phyloP scores from a whole-genome alignment of 1,140 invertebrate genomes.

The Rhopalosiphum padi region DNA sequence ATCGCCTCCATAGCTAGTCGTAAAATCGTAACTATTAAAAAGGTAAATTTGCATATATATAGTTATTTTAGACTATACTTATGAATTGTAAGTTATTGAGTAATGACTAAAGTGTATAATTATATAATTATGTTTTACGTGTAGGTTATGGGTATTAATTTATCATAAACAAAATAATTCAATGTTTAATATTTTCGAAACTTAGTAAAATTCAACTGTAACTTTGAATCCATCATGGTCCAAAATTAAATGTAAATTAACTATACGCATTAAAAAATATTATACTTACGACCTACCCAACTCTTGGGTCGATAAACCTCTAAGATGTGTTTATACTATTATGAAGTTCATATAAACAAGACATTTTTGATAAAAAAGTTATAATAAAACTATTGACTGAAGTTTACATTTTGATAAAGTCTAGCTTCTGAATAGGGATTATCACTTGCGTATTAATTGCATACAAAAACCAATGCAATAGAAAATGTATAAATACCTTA shows the following conservation, averaged over 20 bases:
- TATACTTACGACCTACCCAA: background rate
- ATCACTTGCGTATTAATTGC: background rate
- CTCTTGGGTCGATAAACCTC: background rate
- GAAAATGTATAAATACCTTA: background rate
- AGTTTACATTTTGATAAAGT: background rate
- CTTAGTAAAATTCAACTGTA: too few species aligned
- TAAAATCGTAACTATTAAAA: background rate
- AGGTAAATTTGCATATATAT: constrained; percentile 6
- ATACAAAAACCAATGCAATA: background rate
- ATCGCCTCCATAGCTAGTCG: background rate
- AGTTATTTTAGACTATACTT: background rate
- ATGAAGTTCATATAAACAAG: background rate
- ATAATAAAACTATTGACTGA: background rate
- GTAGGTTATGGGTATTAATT: background rate
- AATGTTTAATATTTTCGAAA: background rate
- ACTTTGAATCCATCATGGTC: background rate
- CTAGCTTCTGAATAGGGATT: background rate
- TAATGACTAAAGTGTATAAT: background rate
- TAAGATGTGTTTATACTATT: background rate
- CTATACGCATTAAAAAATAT: background rate
- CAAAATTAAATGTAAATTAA: background rate
- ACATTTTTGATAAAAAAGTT: background rate
- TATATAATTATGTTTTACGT: background rate
- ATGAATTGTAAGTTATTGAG: background rate
- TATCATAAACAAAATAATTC: background rate